Evolutionary conservation across 2,888 invertebrate species (phyloP), one percentile per base, ranked within the genome.

Genomic region (Strigamia maritima): DNA sequence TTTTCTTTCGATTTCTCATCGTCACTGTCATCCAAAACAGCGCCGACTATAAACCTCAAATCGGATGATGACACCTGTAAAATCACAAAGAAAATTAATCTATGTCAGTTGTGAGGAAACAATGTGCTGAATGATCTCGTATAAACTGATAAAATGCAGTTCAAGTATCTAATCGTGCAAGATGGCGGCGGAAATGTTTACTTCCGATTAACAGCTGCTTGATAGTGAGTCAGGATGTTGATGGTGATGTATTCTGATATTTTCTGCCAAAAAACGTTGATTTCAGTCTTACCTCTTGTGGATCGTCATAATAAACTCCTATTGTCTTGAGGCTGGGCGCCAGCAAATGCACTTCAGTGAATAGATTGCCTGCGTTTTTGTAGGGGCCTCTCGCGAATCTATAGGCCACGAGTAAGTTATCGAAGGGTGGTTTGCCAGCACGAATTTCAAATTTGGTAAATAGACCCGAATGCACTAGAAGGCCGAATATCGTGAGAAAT

Each of bases 221-320:
- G 60, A 24, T 60, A 24, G 12, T 60, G 60, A 60, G 22, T 60
- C 60, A 60, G 22, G n/a, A 60, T 35, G 24, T 24, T 60, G 60
- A 3, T 8, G 6, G 1, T 24, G 12, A 24, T 22, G 3, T 1
- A 3, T 74, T 74, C 49, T 49, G 49, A 49, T 12, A 49, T 49
- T 49, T 49, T 10, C n/a, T 49, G 49, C 0, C 19, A 19, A 19
- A 49, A 49, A 49, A 19, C 1, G 19, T 16, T 16, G 22, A 10
- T 28, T 49, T 10, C 19, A 24, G 12, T 24, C 82, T 80, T 82
- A 87, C 87, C 85, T 84, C 83, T 76, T 85, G 83, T 0, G 87
- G 87, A 81, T 87, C 85, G 81, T 88, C 87, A 81, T 88, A 87
- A 82, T 87, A 87, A 7, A 88, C 83, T 3, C 87, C 87, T 76